Base-by-base conservation (phyloP, 2,888 invertebrate genomes). In the Dendrolimus houi region DNA sequence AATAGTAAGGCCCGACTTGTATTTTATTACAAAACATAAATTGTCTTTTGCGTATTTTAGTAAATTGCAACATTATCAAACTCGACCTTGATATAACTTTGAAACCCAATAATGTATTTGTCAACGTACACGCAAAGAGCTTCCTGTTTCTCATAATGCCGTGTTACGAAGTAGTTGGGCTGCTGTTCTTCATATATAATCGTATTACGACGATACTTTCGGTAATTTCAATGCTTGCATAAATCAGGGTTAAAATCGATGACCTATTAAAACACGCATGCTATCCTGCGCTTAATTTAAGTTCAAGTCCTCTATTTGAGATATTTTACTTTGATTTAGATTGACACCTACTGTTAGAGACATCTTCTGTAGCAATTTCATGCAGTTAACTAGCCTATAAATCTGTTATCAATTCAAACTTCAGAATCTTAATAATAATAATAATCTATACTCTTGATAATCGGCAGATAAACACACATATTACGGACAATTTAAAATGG, bases 61-160 rank as follows among this genome's bases (percentile, higher is more conserved):
- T 58, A 65, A 68, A 69, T 67, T 67, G 66, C 66, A 59, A 67
- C 64, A 68, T 72, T 72, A 29, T 29, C 29, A 72, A 64, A 63
- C 67, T 64, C 62, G 73, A 67, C 74, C 75, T 75, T 74, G 72
- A 63, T 63, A 55, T 63, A 64, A 60, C 60, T 63, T 72, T 78
- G 79, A 77, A 76, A 61, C 63, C 62, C 60, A 58, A 64, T 73
- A 70, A 69, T 77, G 74, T 79, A 79, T 81, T 79, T 78, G 74
- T 79, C 79, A 79, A 77, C 74, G 75, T 72, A 72, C 77, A 80
- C 79, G 74, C 79, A 72, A 74, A 74, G 77, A 69, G 74, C 75
- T 81, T 79, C 79, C 77, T 74, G 61, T 61, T 75, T 66, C 66
- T 62, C 62, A 69, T 70, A 74, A 74, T 79, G 74, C 79, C 86